Percentiles rank a stretch among this genome's conserved stretches.
Conservation (phyloP, 2,888 invertebrate genomes). For the Aelia acuminata region DNA sequence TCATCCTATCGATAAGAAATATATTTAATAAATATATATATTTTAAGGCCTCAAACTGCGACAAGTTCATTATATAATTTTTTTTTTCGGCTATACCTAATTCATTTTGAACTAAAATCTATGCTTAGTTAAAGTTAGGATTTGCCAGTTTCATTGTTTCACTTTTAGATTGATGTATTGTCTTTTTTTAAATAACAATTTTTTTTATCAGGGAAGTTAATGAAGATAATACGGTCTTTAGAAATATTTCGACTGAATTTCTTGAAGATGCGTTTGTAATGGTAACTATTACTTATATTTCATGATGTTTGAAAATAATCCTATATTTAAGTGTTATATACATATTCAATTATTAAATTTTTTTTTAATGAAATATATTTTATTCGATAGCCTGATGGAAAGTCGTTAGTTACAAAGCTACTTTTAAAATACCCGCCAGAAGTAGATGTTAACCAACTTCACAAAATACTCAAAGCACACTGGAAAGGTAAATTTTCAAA, state of each 20-base stretch:
- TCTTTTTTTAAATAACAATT: too few species aligned
- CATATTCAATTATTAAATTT: constrained; percentile 74
- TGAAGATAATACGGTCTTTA: constrained; percentile 80
- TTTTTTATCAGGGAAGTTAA: constrained; percentile 78
- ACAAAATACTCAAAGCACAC: constrained; percentile 74
- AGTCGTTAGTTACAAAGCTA: constrained; percentile 72
- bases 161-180: too few species aligned
- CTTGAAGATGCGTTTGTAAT: constrained; percentile 74
- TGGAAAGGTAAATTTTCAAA: constrained; percentile 71
- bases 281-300: constrained; percentile 69
- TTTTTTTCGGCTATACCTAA: too few species aligned
- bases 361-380: constrained; percentile 60
- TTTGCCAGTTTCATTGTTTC: too few species aligned
- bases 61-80: too few species aligned
- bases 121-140: too few species aligned
- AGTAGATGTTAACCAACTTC: constrained; percentile 75
- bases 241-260: constrained; percentile 76
- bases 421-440: constrained; percentile 74
- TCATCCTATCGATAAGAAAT: too few species aligned
- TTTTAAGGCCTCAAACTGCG: too few species aligned
- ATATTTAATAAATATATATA: too few species aligned
- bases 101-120: too few species aligned
- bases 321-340: neutral
- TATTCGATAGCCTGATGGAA: constrained; percentile 72
- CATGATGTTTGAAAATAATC: neutral